phyloP scores from a whole-genome alignment of 2,888 invertebrate species.

The Chloromyia formosa region DNA sequence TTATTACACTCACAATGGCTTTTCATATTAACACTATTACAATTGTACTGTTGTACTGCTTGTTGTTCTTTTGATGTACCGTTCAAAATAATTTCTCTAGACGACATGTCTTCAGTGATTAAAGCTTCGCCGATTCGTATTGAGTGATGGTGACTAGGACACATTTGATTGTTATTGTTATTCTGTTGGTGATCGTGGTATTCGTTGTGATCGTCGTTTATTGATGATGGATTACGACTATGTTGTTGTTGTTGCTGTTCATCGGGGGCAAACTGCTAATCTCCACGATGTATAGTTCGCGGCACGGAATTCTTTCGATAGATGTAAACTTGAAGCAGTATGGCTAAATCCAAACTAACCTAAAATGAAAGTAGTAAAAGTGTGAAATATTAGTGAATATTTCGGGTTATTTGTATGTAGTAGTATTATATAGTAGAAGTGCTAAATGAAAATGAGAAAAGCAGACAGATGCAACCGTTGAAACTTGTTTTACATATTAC shows the following conservation, averaged over 20 bases:
- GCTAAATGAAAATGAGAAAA: too few species aligned
- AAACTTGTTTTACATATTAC: too few species aligned
- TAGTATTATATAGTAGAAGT: too few species aligned
- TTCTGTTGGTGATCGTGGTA: slow-evolving; percentile 54
- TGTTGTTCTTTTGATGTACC: slow-evolving; percentile 40
- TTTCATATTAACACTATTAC: slow-evolving; percentile 37
- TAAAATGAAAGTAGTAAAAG: slow-evolving; percentile 65
- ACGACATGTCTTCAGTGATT: slow-evolving; percentile 11
- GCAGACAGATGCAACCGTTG: too few species aligned
- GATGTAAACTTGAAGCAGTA: slow-evolving; percentile 74
- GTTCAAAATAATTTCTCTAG: slow-evolving; percentile 35
- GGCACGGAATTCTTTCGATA: slow-evolving; percentile 68
- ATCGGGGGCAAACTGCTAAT: slow-evolving; percentile 71
- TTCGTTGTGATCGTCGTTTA: slow-evolving; percentile 59
- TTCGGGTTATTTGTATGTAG: too few species aligned
- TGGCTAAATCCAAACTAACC: slow-evolving; percentile 72
- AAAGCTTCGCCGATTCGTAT: slow-evolving; percentile 15
- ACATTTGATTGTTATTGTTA: slow-evolving; percentile 42
- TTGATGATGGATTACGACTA: slow-evolving; percentile 53
- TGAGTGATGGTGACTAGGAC: slow-evolving; percentile 38
- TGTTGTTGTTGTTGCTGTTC: slow-evolving; percentile 58
- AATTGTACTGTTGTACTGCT: slow-evolving; percentile 41
- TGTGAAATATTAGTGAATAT: neutral
- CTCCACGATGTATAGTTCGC: slow-evolving; percentile 69
- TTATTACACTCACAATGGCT: slow-evolving; percentile 46